Evolutionary conservation across 2,113 vertebrate genomes (phyloP), one percentile per base, ranked within the genome.

Genomic region (Actenoides hombroni): DNA sequence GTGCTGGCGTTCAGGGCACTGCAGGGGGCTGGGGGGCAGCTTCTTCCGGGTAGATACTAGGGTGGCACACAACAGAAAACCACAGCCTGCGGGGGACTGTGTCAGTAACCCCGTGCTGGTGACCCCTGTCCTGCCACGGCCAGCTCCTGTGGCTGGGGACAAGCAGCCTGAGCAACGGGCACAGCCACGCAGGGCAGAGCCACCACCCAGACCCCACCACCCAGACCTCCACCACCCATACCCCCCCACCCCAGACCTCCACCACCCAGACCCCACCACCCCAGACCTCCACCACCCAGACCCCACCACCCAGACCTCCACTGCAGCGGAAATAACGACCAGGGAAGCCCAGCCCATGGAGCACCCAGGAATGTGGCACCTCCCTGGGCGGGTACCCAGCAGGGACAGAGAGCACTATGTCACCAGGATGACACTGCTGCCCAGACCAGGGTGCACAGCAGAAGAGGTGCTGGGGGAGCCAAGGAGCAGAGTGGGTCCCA

Each of bases 1-100:
- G 17, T 24, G 48, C 24, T 21, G 26, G 16, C 3, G 26, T 28
- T 48, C 2, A 1, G 49, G 40, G 42, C 54, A 61, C 2, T 3
- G 0, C 1, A 0, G 44, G 28, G 5, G 5, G 2, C 1, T 2
- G 10, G 5, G 4, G 4, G 4, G 48, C 23, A 49, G 17, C 16
- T 48, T 25, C 25, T 69, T 19, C 23, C 81, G 40, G 73, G 13
- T 16, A 44, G 68, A n/a, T 13, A 9, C 3, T 59, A 28, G 15
- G 12, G n/a, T 29, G 64, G 13, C 44, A n/a, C 5, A 0, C 12
- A 31, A 56, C 40, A 56, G 74, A 69, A 78, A 56, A n/a, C 24
- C 4, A 0, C 8, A 1, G 33, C 15, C 6, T 6, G 1, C 1
- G 5, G 17, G 54, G 28, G 10, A 29, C 29, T 15, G 1, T 29